phyloP scores from a whole-genome alignment of 2,113 vertebrate species.

The Dicentrarchus labrax region DNA sequence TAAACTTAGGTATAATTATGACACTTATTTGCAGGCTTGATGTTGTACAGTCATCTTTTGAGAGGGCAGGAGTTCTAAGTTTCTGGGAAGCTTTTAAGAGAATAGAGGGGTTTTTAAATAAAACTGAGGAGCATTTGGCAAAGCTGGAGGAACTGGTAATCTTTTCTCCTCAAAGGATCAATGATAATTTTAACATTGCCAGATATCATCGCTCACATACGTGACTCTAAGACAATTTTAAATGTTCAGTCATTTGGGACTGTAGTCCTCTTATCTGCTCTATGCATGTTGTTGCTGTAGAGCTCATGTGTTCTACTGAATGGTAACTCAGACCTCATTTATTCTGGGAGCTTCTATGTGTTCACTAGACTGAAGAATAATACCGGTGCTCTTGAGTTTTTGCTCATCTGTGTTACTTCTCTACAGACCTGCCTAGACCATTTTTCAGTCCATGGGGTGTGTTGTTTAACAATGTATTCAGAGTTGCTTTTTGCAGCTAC shows the following conservation, averaged over 20 bases:
- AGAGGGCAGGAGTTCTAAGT: conserved; percentile 64
- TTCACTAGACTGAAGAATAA: conserved; percentile 60
- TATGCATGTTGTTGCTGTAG: conserved; percentile 40
- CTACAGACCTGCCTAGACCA: conserved; percentile 21
- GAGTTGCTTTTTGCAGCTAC: not conserved
- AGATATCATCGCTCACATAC: conserved; percentile 50
- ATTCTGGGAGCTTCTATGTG: conserved; percentile 41
- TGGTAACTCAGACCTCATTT: conserved; percentile 54
- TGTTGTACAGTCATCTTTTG: conserved; percentile 66
- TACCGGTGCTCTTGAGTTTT: conserved; percentile 68
- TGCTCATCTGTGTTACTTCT: conserved; percentile 47
- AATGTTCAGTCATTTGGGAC: conserved; percentile 48
- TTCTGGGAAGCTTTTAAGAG: conserved; percentile 62
- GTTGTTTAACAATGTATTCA: not conserved
- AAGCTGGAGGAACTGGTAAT: conserved; percentile 63
- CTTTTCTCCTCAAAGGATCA: conserved; percentile 48
- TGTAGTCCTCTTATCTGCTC: conserved; percentile 52
- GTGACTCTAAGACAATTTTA: conserved; percentile 54
- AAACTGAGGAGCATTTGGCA: conserved; percentile 64
- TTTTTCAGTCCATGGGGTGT: conserved; percentile 30
- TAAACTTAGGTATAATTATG: conserved; percentile 66
- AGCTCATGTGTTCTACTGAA: conserved; percentile 48
- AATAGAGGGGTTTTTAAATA: conserved; percentile 54
- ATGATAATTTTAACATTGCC: conserved; percentile 52
- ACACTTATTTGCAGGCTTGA: conserved; percentile 64